A percentile compares a stretch with the other conserved stretches of the same genome.
Conservation (phyloP, 2,888 invertebrate genomes). For the Carterocephalus palaemon region DNA sequence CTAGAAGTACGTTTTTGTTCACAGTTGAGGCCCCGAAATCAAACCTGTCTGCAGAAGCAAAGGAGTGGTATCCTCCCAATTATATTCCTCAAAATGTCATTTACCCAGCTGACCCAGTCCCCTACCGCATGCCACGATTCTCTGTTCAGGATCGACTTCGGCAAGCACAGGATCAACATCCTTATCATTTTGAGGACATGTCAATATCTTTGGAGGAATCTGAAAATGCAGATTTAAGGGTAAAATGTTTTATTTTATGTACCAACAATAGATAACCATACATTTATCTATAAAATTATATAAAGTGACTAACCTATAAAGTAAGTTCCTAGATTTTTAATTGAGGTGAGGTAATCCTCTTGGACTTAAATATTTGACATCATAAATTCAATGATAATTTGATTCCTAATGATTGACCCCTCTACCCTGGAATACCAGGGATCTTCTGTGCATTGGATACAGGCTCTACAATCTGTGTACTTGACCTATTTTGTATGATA, state of each 20-base stretch:
- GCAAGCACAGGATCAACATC: slow-evolving; percentile 67
- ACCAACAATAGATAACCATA: neutral
- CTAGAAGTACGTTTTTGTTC: slow-evolving; percentile 25
- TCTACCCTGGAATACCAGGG: too few relatives aligned
- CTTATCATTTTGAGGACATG: slow-evolving; percentile 66
- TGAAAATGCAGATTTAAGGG: slow-evolving; percentile 66
- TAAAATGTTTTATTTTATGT: slow-evolving; percentile 28
- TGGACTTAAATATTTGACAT: too few relatives aligned
- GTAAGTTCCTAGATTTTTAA: too few relatives aligned
- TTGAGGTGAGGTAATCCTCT: too few relatives aligned
- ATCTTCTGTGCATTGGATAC: too few relatives aligned
- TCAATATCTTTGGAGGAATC: slow-evolving; percentile 65
- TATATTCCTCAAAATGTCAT: slow-evolving; percentile 59
- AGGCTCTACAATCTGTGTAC: too few relatives aligned
- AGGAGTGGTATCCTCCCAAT: slow-evolving; percentile 80
- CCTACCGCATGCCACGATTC: slow-evolving; percentile 58
- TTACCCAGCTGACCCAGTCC: slow-evolving; percentile 52
- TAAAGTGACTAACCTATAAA: too few relatives aligned
- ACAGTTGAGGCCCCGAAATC: slow-evolving; percentile 64
- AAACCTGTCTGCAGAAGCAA: slow-evolving; percentile 77
- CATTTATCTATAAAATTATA: slow-evolving; percentile 12
- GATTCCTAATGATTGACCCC: too few relatives aligned
- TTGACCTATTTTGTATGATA: too few relatives aligned
- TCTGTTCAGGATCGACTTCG: slow-evolving; percentile 71
- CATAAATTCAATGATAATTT: too few relatives aligned